phyloP scores from a whole-genome alignment of 2,113 vertebrate species.

The Rissa tridactyla region DNA sequence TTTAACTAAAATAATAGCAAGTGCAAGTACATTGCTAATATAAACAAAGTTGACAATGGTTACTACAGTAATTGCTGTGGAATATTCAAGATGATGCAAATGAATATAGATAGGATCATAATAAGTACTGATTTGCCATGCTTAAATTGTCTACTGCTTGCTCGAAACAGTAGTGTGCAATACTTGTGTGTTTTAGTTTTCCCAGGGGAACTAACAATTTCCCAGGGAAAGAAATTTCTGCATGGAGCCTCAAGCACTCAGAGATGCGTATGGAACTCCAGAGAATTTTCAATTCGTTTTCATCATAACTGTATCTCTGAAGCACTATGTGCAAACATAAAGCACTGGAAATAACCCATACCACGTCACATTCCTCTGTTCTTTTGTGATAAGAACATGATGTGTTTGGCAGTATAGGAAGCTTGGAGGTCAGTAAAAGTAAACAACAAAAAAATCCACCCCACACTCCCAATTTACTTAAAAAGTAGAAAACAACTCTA shows the following conservation, averaged over 20 bases:
- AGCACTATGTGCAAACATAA: background rate
- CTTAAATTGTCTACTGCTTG: background rate
- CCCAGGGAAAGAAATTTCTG: background rate
- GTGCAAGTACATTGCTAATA: background rate
- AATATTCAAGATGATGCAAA: background rate
- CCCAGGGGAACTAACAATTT: background rate
- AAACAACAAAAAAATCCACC: background rate
- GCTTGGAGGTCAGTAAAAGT: background rate
- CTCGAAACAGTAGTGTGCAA: background rate
- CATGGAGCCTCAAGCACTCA: background rate
- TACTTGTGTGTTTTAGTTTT: background rate
- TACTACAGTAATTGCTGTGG: background rate
- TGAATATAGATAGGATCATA: background rate
- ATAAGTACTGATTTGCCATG: background rate
- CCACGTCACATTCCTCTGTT: background rate
- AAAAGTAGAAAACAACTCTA: background rate
- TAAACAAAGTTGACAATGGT: background rate
- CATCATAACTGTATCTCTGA: background rate
- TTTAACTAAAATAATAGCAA: background rate
- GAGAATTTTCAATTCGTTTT: slow-evolving; percentile 14
- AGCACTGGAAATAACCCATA: background rate
- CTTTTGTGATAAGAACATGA: background rate
- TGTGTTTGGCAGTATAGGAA: background rate
- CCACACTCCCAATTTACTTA: accelerated
- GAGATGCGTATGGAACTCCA: background rate